These are phyloP conservation scores for Calameuta pallipes DNA, from an alignment of 2,888 invertebrate species.

Conservation along the genomic window DNA sequence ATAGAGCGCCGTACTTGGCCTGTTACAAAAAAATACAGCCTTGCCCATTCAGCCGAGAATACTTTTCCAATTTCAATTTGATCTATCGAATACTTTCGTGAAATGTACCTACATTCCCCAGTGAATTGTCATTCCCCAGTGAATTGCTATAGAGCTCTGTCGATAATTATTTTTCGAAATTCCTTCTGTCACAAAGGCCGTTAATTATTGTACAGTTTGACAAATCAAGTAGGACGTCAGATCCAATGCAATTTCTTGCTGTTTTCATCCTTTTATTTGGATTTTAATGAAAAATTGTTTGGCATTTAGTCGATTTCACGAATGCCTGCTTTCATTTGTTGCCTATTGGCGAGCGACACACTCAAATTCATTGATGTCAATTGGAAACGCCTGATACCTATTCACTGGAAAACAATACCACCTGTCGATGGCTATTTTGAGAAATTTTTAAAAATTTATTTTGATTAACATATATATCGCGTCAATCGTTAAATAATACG, in stretches of 20 bases:
- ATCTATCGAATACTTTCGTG: not conserved
- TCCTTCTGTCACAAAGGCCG: not conserved
- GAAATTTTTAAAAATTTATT: not conserved
- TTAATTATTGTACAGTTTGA: not conserved
- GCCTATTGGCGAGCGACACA: not conserved
- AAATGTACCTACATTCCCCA: not conserved
- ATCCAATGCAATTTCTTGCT: not conserved
- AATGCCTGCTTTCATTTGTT: not conserved
- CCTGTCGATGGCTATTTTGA: not conserved
- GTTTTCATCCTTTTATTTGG: not conserved
- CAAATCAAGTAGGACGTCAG: not conserved
- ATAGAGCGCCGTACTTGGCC: not conserved
- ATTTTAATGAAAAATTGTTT: not conserved
- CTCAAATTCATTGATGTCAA: not conserved
- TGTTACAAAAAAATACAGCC: not conserved
- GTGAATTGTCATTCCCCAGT: not conserved
- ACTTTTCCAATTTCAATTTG: not conserved
- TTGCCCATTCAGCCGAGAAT: not conserved
- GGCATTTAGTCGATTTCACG: not conserved
- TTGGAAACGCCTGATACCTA: not conserved
- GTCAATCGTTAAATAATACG: not conserved
- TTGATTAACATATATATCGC: not conserved
- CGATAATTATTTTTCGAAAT: not conserved
- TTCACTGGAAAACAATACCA: not conserved
- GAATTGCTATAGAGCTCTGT: not conserved